Evolutionary conservation across 2,797 vertebrate species (phyloP), one percentile per base, ranked within the genome.

Genomic region (Capromys pilorides): DNA sequence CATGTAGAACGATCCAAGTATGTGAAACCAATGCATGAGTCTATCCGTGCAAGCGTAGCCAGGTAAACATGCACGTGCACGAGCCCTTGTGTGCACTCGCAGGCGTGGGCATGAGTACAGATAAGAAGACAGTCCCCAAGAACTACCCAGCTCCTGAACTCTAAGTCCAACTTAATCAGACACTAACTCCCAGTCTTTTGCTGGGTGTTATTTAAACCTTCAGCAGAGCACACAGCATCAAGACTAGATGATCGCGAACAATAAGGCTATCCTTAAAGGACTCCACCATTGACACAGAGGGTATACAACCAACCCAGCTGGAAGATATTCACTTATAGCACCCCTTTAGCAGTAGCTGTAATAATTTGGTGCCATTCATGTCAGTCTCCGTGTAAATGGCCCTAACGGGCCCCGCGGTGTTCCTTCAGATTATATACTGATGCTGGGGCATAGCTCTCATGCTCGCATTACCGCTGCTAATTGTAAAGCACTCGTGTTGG

Each of bases 341-440:
- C 94, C 93, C 96, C 26, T 0, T 91, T 89, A 97, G 97, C 89
- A 96, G 97, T 86, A 54, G 92, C 91, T 94, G 3, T 95, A 94
- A 97, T 78, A 96, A 92, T 97, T 97, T 97, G 97, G 97, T 96
- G 94, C 96, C 97, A 97, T 97, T 96, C 97, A 96, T 94, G 95
- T 93, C 95, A 83, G 75, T 11, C 93, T 92, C 97, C 97, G 98
- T 96, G 97, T 93, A 97, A 98, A 97, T 96, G 97, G 96, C 85
- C 96, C 97, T 97, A 98, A 97, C 97, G 97, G 98, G 96, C 97
- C 97, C 97, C 95, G 91, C 18, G 95, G 96, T 94, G 93, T 95
- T 73, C 88, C 59, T 97, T 97, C 97, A 97, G 95, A 96, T 93
- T 36, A 21, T 96, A 95, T 95, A 97, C 80, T 84, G 89, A 94